Percentiles rank a stretch among this genome's conserved stretches.
Evolutionary conservation across 2,888 invertebrate species (phyloP).

Genomic region (Cylloceria caligata): DNA sequence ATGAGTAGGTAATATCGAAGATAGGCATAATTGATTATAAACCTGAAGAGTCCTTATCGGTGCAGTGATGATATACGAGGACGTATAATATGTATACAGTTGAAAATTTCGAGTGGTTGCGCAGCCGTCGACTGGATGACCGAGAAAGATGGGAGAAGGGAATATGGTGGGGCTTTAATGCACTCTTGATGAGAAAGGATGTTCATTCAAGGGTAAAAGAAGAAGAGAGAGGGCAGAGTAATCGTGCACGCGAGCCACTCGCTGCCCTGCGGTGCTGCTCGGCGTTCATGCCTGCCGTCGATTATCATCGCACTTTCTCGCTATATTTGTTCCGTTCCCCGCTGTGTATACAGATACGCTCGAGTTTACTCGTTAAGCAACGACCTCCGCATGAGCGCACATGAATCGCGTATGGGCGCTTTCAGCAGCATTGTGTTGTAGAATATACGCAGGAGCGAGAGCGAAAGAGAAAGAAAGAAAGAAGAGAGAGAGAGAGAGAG

Average conservation of each 20-base stretch:
- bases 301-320: slow-evolving; percentile 60
- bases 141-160: not conserved
- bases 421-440: slow-evolving; percentile 7
- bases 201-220: not conserved
- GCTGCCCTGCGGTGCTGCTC: not conserved
- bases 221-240: slow-evolving; percentile 25
- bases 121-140: slow-evolving; percentile 21
- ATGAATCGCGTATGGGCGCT: slow-evolving; percentile 28
- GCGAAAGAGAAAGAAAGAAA: not conserved
- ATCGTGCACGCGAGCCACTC: slow-evolving; percentile 17
- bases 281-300: slow-evolving; percentile 45
- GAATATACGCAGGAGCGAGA: slow-evolving; percentile 12
- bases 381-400: slow-evolving; percentile 41
- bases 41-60: slow-evolving; percentile 29
- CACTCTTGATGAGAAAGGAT: slow-evolving; percentile 43
- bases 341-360: slow-evolving; percentile 30
- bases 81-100: slow-evolving; percentile 12
- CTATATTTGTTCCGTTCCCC: slow-evolving; percentile 12
- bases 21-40: slow-evolving; percentile 58
- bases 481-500: slow-evolving; percentile 1
- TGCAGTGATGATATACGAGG: not conserved
- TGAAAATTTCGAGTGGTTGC: slow-evolving; percentile 47
- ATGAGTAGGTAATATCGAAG: slow-evolving; percentile 49
- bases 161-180: slow-evolving; percentile 22
- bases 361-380: slow-evolving; percentile 53